Percentiles rank a stretch among this genome's conserved stretches.
Evolutionary conservation across 2,797 vertebrate genomes (phyloP).

Genomic region (Rhinoraja longicauda): DNA sequence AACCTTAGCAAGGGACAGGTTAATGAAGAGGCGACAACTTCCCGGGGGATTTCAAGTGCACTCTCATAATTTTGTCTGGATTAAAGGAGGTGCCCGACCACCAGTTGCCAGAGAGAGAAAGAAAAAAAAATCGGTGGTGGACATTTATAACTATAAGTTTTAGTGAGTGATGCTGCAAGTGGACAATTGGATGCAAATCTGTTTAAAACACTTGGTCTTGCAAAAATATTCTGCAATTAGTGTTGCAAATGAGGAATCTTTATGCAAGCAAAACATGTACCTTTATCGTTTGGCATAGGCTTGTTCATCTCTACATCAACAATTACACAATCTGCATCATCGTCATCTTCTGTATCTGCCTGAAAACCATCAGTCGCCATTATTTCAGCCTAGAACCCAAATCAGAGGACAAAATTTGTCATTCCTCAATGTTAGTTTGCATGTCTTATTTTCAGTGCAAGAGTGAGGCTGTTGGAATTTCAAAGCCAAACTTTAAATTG

Average conservation of each 20-base stretch:
- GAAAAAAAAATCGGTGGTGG: neutral
- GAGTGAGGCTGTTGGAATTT: neutral
- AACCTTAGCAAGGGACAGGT: neutral
- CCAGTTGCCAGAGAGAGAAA: neutral
- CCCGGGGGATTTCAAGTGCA: too few relatives aligned
- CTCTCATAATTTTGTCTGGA: neutral
- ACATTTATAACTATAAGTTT: too few relatives aligned
- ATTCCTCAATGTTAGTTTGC: neutral
- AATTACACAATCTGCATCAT: conserved; percentile 74
- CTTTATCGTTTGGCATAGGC: neutral
- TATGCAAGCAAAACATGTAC: neutral
- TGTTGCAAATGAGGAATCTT: neutral
- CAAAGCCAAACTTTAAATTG: neutral
- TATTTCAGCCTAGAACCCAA: conserved; percentile 55
- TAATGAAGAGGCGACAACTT: too few relatives aligned
- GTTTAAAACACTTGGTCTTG: neutral
- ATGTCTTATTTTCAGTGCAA: neutral
- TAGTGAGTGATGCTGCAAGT: neutral
- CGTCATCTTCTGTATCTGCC: conserved; percentile 88
- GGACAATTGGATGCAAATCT: neutral
- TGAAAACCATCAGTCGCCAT: conserved; percentile 85
- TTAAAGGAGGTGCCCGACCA: neutral
- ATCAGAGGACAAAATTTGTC: neutral
- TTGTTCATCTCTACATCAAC: conserved; percentile 55
- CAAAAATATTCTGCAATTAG: too few relatives aligned